Conservation (phyloP, 2,113 vertebrate genomes). For the Barnardius zonarius region DNA sequence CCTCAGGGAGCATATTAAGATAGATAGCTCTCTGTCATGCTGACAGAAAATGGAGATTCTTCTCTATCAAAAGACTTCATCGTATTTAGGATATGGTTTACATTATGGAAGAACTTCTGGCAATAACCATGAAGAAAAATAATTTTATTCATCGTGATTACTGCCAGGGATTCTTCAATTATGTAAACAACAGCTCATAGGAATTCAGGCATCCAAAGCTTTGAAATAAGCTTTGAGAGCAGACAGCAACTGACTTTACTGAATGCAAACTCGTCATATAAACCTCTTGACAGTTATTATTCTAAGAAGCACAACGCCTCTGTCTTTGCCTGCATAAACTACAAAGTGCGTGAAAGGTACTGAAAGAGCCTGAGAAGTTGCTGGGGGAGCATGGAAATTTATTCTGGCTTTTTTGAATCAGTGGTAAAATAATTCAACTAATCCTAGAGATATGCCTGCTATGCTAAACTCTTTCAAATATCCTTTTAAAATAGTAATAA, state of each 20-base stretch:
- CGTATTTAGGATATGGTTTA: not conserved
- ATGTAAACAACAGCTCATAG: not conserved
- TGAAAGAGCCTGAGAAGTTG: not conserved
- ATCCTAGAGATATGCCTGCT: slow-evolving; percentile 9
- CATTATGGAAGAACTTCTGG: not conserved
- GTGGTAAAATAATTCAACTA: not conserved
- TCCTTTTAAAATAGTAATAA: not conserved
- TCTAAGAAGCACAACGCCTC: not conserved
- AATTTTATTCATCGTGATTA: slow-evolving; percentile 1
- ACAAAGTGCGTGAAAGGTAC: not conserved
- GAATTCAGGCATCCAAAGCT: slow-evolving; percentile 13
- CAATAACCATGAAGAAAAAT: slow-evolving; percentile 1
- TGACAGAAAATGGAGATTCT: not conserved
- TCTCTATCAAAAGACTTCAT: not conserved
- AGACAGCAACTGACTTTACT: not conserved
- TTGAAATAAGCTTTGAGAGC: slow-evolving; percentile 23
- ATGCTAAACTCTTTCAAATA: not conserved
- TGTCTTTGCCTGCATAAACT: not conserved
- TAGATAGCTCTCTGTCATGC: not conserved
- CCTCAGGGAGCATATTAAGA: not conserved
- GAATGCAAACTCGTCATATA: not conserved
- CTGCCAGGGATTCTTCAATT: not conserved
- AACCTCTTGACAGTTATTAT: slow-evolving; percentile 20
- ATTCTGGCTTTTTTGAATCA: slow-evolving; percentile 3
- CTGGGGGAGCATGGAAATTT: not conserved